Conservation (phyloP, 1,140 invertebrate genomes). For the Anoplophora glabripennis region DNA sequence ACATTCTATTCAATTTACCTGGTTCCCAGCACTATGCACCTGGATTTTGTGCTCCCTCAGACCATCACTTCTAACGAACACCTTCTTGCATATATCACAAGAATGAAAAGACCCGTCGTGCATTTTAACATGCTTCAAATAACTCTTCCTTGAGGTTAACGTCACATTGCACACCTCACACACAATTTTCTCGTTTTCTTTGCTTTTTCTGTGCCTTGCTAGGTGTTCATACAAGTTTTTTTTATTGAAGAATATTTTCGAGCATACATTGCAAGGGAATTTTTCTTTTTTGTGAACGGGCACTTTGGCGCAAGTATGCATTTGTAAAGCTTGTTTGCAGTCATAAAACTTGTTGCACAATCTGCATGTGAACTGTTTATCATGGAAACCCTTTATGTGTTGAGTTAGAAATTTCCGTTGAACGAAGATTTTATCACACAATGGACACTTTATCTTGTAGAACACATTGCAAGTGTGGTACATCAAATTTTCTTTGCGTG, state of each 20-base stretch:
- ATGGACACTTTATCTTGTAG: conserved; percentile 29
- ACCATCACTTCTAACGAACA: conserved; percentile 35
- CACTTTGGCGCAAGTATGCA: conserved; percentile 31
- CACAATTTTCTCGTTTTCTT: conserved; percentile 21
- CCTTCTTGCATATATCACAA: conserved; percentile 44
- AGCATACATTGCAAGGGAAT: conserved; percentile 41
- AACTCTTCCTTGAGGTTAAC: conserved; percentile 29
- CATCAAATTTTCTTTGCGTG: conserved; percentile 44
- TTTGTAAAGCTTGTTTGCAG: conserved; percentile 28
- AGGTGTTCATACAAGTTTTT: conserved; percentile 40
- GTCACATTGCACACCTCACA: conserved; percentile 40
- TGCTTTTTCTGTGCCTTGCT: conserved; percentile 30
- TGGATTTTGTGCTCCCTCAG: conserved; percentile 32
- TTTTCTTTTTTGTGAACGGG: conserved; percentile 18
- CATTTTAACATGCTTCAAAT: conserved; percentile 34
- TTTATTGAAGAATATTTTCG: conserved; percentile 38
- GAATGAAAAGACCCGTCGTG: conserved; percentile 35
- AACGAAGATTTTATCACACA: conserved; percentile 40
- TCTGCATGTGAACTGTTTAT: conserved; percentile 31
- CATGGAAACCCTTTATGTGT: conserved; percentile 39
- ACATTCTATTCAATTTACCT: not conserved
- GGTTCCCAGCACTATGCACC: too few relatives aligned
- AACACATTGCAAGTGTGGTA: conserved; percentile 39
- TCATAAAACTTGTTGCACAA: conserved; percentile 32
- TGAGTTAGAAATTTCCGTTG: conserved; percentile 41